These are phyloP conservation scores for Platyscapa corneri DNA, from an alignment of 1,140 invertebrate genomes.

Conservation along the genomic window DNA sequence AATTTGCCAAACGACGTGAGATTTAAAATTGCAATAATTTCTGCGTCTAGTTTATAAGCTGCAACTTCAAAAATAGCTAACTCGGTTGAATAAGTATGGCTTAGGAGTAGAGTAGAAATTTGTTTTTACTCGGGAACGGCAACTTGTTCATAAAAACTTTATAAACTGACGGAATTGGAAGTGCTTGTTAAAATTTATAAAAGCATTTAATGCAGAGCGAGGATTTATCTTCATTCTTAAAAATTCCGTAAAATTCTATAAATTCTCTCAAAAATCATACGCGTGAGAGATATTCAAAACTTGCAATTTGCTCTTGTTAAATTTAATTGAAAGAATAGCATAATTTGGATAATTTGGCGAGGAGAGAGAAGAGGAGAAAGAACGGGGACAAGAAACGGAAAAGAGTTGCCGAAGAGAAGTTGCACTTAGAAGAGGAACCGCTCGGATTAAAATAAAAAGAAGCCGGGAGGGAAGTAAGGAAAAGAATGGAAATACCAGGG, in stretches of 20 bases:
- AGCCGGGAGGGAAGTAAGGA: background rate
- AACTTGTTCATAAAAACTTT: background rate
- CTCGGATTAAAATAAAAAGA: background rate
- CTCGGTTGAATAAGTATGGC: no score
- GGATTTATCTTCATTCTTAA: background rate
- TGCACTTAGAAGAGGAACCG: constrained; percentile 35
- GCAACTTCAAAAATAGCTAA: no score
- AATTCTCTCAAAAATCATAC: background rate
- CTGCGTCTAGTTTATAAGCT: no score
- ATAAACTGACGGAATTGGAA: background rate
- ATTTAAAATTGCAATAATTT: no score
- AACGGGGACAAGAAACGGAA: constrained; percentile 39
- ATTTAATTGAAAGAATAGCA: background rate
- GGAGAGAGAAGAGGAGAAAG: constrained; percentile 13
- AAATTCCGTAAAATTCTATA: no score
- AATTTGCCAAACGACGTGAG: no score
- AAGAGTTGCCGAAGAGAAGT: constrained; percentile 24
- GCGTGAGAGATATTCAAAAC: background rate
- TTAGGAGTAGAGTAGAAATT: no score
- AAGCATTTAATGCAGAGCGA: background rate
- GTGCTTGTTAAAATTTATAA: background rate
- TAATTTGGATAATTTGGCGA: background rate
- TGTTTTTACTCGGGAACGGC: background rate
- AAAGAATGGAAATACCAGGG: constrained; percentile 21
- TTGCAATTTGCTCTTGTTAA: background rate